A percentile compares a stretch with the other conserved stretches of the same genome.
phyloP scores from a whole-genome alignment of 2,113 vertebrate species.

The Galbula dea region DNA sequence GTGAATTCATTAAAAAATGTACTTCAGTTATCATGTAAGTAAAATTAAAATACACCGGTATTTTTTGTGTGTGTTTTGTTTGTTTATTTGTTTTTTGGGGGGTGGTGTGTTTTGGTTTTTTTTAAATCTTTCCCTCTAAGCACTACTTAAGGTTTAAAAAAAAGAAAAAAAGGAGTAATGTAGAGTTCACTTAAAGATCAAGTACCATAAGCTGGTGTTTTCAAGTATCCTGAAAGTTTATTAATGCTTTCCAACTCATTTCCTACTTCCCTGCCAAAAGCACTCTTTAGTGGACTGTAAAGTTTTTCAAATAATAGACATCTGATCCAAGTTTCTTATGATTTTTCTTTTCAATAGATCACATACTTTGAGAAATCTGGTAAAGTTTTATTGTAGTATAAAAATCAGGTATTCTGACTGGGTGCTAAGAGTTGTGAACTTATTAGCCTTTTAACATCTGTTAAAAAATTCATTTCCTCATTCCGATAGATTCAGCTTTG shows the following conservation, averaged over 20 bases:
- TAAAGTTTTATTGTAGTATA: slow-evolving; percentile 58
- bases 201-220: slow-evolving; percentile 50
- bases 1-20: not conserved
- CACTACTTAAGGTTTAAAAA: not conserved
- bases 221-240: slow-evolving; percentile 59
- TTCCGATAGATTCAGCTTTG: not conserved
- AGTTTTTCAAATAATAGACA: slow-evolving; percentile 53
- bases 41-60: not conserved
- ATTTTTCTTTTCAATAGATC: slow-evolving; percentile 47
- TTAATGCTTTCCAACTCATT: slow-evolving; percentile 68
- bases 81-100: no score
- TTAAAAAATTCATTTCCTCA: slow-evolving; percentile 60
- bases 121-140: not conserved
- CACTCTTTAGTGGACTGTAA: slow-evolving; percentile 56
- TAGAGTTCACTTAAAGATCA: slow-evolving; percentile 38
- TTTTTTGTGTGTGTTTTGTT: no score
- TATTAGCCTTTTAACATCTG: slow-evolving; percentile 43
- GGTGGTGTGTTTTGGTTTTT: no score
- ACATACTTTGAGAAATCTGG: slow-evolving; percentile 35
- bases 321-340: slow-evolving; percentile 50
- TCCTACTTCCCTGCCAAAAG: slow-evolving; percentile 67
- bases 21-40: not conserved
- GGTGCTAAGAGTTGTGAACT: not conserved
- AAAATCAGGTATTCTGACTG: slow-evolving; percentile 32
- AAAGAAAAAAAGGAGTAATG: not conserved